A percentile compares a stretch with the other conserved stretches of the same genome.
phyloP scores from a whole-genome alignment of 2,113 vertebrate species.

The Hyla sarda region DNA sequence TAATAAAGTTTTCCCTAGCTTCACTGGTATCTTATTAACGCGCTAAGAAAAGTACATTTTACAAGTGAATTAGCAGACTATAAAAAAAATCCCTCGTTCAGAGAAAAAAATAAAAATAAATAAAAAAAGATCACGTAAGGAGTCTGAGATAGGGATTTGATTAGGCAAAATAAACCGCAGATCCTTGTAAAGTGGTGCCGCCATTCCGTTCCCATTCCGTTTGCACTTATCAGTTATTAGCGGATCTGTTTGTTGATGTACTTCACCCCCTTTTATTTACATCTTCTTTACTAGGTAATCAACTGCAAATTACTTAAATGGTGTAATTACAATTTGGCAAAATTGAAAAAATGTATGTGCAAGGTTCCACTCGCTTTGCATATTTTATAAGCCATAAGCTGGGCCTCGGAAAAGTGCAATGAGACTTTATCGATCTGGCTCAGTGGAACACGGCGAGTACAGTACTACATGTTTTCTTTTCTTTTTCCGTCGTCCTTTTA shows the following conservation, averaged over 20 bases:
- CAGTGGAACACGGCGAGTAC: slow-evolving; percentile 2
- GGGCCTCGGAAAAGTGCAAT: neutral
- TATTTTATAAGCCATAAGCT: slow-evolving; percentile 49
- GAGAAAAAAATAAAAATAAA: no score
- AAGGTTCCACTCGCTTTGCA: slow-evolving; percentile 39
- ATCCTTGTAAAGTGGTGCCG: neutral
- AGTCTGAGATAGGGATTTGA: slow-evolving; percentile 20
- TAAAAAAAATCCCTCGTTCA: slow-evolving; percentile 26
- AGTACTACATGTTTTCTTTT: neutral
- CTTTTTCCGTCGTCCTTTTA: slow-evolving; percentile 13
- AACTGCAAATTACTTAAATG: slow-evolving; percentile 58
- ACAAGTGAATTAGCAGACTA: slow-evolving; percentile 54
- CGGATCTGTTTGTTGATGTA: slow-evolving; percentile 38
- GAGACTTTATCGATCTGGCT: slow-evolving; percentile 38
- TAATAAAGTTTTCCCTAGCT: slow-evolving; percentile 48
- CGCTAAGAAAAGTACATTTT: slow-evolving; percentile 54
- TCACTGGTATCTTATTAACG: slow-evolving; percentile 51
- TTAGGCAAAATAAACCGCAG: slow-evolving; percentile 21
- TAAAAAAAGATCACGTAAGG: slow-evolving; percentile 35
- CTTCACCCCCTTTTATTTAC: slow-evolving; percentile 47
- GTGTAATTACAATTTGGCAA: slow-evolving; percentile 55
- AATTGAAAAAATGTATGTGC: slow-evolving; percentile 50
- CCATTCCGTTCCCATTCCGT: neutral
- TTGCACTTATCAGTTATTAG: slow-evolving; percentile 47
- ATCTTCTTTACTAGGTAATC: slow-evolving; percentile 52